phyloP scores from a whole-genome alignment of 2,888 invertebrate species.

The Apomyelois bistriatella region DNA sequence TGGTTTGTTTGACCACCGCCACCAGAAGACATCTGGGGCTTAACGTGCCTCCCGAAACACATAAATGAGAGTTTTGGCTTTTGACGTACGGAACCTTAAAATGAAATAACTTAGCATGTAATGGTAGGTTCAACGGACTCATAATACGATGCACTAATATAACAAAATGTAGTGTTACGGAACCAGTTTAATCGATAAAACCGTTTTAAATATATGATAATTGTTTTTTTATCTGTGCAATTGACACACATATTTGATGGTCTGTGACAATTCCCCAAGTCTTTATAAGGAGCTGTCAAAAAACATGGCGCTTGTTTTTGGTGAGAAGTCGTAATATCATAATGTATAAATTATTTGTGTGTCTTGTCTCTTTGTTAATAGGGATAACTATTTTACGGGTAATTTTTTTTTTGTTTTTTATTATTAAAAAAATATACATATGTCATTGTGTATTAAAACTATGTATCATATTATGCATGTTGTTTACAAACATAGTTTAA shows the following conservation, averaged over 20 bases:
- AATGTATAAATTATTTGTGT: conserved; percentile 1
- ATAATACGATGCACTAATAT: background rate
- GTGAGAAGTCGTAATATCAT: background rate
- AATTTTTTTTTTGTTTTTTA: background rate
- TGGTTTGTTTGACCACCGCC: no score
- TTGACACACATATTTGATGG: conserved; percentile 5
- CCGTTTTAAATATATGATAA: background rate
- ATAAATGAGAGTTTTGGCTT: no score
- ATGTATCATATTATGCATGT: no score
- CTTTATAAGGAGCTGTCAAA: background rate
- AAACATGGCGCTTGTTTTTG: background rate
- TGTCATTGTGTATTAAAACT: no score
- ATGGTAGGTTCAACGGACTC: background rate
- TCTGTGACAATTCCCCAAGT: background rate
- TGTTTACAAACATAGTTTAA: no score
- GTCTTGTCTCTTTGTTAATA: background rate
- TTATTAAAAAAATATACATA: no score
- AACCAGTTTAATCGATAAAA: background rate
- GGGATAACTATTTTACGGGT: background rate
- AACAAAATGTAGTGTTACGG: background rate
- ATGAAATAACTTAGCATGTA: no score
- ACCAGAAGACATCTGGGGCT: no score
- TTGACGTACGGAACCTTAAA: no score
- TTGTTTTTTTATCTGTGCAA: conserved; percentile 5
- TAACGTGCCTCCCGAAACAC: no score